Conservation (phyloP, 1,140 invertebrate genomes). For the Temnothorax curvispinosus region DNA sequence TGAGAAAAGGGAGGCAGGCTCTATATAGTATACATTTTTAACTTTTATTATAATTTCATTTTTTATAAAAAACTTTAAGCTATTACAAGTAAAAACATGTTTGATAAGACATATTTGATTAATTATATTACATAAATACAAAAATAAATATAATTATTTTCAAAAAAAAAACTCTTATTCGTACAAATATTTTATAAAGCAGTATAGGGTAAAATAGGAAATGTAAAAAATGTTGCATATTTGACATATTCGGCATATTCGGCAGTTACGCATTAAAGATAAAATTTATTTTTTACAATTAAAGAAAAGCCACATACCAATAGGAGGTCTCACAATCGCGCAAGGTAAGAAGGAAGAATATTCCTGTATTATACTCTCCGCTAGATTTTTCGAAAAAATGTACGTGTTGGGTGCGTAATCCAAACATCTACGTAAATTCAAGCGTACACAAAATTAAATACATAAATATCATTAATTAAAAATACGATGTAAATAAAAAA, state of each 20-base stretch:
- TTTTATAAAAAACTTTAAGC: no score
- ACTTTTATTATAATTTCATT: no score
- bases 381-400: constrained; percentile 93
- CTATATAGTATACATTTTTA: no score
- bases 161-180: not conserved
- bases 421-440: constrained; percentile 86
- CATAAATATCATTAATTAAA: not conserved
- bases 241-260: not conserved
- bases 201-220: no score
- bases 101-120: no score
- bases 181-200: no score
- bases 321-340: constrained; percentile 96
- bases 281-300: not conserved
- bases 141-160: not conserved
- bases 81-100: not conserved
- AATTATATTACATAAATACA: no score
- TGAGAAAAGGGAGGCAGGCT: no score
- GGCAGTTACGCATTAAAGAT: not conserved
- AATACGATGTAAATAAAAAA: not conserved
- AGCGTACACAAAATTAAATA: not conserved
- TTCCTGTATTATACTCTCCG: constrained; percentile 91
- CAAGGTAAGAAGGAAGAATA: constrained; percentile 90
- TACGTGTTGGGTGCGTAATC: constrained; percentile 93
- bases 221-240: no score
- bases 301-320: constrained; percentile 87